Evolutionary conservation across 2,888 invertebrate species (phyloP).

Genomic region (Anoplius nigerrimus): DNA sequence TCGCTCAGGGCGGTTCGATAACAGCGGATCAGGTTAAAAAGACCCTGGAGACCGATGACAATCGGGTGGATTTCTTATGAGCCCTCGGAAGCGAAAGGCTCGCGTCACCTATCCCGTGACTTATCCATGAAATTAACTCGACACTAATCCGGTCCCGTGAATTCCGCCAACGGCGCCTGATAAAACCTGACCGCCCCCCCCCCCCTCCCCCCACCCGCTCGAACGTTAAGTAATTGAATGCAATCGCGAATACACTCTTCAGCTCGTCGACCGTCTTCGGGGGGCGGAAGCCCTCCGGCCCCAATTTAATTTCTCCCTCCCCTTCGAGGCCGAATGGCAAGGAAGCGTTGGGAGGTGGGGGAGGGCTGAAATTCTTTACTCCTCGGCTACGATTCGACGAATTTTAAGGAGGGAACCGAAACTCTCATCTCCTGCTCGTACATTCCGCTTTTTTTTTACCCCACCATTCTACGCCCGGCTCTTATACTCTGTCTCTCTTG

Average conservation of each 20-base stretch:
- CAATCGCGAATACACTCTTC: slow-evolving; percentile 50
- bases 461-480: background rate
- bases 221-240: slow-evolving; percentile 64
- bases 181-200: background rate
- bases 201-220: background rate
- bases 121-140: slow-evolving; percentile 13
- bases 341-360: slow-evolving; percentile 8
- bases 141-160: background rate
- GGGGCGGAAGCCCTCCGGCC: slow-evolving; percentile 9
- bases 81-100: too few relatives aligned
- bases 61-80: too few relatives aligned
- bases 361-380: slow-evolving; percentile 9
- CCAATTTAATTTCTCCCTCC: slow-evolving; percentile 34
- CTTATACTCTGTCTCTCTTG: slow-evolving; percentile 11
- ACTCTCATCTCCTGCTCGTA: too few relatives aligned
- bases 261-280: slow-evolving; percentile 11
- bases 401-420: slow-evolving; percentile 37
- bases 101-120: too few relatives aligned
- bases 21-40: background rate
- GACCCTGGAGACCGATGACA: background rate
- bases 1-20: slow-evolving; percentile 1
- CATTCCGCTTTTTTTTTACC: background rate
- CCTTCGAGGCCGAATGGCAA: background rate
- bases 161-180: background rate
- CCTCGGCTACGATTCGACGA: slow-evolving; percentile 22